Evolutionary conservation across 2,113 vertebrate species (phyloP).

Genomic region (Tenebrosternarchus preto): DNA sequence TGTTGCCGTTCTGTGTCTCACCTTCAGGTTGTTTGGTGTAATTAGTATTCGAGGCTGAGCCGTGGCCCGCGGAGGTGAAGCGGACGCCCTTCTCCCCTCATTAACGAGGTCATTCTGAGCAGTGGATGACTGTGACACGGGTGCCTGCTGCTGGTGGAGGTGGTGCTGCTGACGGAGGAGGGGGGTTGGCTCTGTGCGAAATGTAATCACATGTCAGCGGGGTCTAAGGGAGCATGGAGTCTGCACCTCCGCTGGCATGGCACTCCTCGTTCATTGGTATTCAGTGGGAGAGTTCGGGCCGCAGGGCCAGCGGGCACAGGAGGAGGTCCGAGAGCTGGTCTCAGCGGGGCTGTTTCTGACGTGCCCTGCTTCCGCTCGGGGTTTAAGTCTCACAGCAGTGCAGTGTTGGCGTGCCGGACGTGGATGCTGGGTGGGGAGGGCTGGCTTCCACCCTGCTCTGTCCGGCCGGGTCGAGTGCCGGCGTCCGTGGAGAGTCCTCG

Average conservation of each 20-base stretch:
- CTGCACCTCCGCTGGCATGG: conserved; percentile 37
- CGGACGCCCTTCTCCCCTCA: conserved; percentile 58
- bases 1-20: conserved; percentile 42
- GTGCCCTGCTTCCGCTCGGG: conserved; percentile 31
- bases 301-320: conserved; percentile 35
- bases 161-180: not conserved
- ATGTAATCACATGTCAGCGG: conserved; percentile 56
- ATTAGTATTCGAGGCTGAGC: conserved; percentile 60
- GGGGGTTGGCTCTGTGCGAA: conserved; percentile 31
- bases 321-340: conserved; percentile 41
- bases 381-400: too few relatives aligned
- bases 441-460: too few relatives aligned
- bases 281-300: conserved; percentile 31
- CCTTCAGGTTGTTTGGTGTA: conserved; percentile 55
- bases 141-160: conserved; percentile 39
- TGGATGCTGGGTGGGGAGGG: too few relatives aligned
- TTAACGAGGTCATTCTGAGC: conserved; percentile 60
- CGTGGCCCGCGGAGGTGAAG: conserved; percentile 55
- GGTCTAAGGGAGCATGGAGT: conserved; percentile 34
- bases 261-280: conserved; percentile 47
- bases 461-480: too few relatives aligned
- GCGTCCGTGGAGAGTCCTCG: too few relatives aligned
- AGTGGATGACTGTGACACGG: conserved; percentile 56
- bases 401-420: too few relatives aligned
- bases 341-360: conserved; percentile 47